These are phyloP conservation scores for Leucoraja erinaceus DNA, from an alignment of 2,113 vertebrate genomes.

Conservation along the genomic window DNA sequence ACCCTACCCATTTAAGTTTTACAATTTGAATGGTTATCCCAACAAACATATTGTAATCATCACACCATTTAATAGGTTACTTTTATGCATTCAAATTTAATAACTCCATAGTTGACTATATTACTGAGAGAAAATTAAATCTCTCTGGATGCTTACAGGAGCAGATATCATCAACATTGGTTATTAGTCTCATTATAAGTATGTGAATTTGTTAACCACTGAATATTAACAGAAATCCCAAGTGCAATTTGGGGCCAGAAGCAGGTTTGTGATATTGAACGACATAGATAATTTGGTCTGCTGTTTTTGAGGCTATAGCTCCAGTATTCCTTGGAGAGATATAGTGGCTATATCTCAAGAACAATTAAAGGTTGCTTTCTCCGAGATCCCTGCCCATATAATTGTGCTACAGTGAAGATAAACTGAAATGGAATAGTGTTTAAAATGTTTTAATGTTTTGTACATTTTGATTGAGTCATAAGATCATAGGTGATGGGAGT, in stretches of 20 bases:
- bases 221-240: background rate
- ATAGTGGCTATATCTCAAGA: background rate
- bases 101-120: background rate
- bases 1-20: too few species aligned
- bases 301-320: background rate
- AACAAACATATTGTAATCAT: too few species aligned
- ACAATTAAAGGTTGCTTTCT: background rate
- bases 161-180: background rate
- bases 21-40: background rate
- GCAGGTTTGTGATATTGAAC: background rate
- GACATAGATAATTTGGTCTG: background rate
- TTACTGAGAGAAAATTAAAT: background rate
- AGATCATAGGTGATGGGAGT: too few species aligned
- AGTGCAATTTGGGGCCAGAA: background rate
- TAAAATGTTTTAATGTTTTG: background rate
- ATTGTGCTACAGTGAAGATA: background rate
- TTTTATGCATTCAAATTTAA: background rate
- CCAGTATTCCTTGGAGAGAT: background rate
- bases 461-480: background rate
- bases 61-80: background rate
- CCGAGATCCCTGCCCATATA: background rate
- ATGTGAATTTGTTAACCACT: background rate
- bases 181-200: background rate
- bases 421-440: background rate
- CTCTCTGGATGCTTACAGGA: background rate